Evolutionary conservation across 1,140 invertebrate species (phyloP).

Genomic region (Drosophila tsacasi): DNA sequence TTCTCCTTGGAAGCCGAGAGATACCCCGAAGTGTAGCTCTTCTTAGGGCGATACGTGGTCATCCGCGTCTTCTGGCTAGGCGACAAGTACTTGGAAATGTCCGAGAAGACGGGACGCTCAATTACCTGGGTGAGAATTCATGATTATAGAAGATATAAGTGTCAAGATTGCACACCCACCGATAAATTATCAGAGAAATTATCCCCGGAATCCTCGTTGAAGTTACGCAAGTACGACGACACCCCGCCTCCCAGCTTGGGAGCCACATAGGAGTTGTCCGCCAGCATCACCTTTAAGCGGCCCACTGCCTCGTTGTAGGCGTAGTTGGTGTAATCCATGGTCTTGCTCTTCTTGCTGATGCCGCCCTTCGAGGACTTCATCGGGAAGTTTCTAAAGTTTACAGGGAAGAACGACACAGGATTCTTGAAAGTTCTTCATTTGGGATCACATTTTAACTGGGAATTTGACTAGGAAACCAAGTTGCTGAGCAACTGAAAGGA

Average conservation of each 20-base stretch:
- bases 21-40: constrained; percentile 50
- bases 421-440: constrained; percentile 6
- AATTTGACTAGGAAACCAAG: constrained; percentile 34
- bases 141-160: background rate
- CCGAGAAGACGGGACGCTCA: constrained; percentile 81
- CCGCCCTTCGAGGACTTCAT: constrained; percentile 80
- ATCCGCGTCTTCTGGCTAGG: constrained; percentile 80
- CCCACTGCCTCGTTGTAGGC: constrained; percentile 93
- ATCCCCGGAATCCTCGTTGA: constrained; percentile 86
- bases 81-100: constrained; percentile 85
- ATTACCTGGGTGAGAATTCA: constrained; percentile 47
- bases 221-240: constrained; percentile 78
- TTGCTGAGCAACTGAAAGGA: constrained; percentile 38
- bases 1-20: constrained; percentile 76
- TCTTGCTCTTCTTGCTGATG: constrained; percentile 86
- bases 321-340: constrained; percentile 92
- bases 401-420: constrained; percentile 17
- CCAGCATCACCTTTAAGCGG: constrained; percentile 90
- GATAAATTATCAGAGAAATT: constrained; percentile 85
- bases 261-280: constrained; percentile 88
- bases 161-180: constrained; percentile 33
- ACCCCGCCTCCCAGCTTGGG: constrained; percentile 65
- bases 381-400: constrained; percentile 72
- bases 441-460: constrained; percentile 58
- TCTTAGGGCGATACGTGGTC: constrained; percentile 63